Evolutionary conservation across 2,797 vertebrate species (phyloP).

Genomic region (Hipposideros larvatus): DNA sequence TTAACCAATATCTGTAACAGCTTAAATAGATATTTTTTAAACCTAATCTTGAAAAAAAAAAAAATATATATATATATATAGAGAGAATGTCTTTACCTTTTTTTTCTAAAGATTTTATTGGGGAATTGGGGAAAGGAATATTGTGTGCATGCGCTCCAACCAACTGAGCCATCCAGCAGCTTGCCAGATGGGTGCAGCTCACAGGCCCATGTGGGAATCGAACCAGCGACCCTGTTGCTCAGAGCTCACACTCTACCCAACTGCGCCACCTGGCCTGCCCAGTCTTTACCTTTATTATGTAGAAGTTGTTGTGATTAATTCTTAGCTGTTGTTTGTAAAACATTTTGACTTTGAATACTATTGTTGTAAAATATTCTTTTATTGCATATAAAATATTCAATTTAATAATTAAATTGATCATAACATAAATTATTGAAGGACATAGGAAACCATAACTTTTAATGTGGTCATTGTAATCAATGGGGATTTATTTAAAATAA

Average conservation of each 20-base stretch:
- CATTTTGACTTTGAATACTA: background rate
- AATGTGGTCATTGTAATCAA: background rate
- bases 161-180: too few species aligned
- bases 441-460: background rate
- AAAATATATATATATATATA: background rate
- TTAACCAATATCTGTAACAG: constrained; percentile 76
- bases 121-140: too few species aligned
- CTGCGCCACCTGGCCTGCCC: too few species aligned
- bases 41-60: background rate
- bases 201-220: too few species aligned
- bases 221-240: too few species aligned
- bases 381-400: background rate
- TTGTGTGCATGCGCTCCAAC: too few species aligned
- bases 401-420: constrained; percentile 23
- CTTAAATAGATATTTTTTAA: constrained; percentile 71
- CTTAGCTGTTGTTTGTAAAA: constrained; percentile 7
- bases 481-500: constrained; percentile 46
- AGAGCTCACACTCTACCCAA: too few species aligned
- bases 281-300: background rate
- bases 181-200: too few species aligned
- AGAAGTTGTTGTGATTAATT: constrained; percentile 53
- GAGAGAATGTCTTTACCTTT: background rate
- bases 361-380: constrained; percentile 1
- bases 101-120: background rate
- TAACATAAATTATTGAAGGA: constrained; percentile 17